Conservation (phyloP, 2,888 invertebrate genomes). For the Drosophila pseudotakahashii region DNA sequence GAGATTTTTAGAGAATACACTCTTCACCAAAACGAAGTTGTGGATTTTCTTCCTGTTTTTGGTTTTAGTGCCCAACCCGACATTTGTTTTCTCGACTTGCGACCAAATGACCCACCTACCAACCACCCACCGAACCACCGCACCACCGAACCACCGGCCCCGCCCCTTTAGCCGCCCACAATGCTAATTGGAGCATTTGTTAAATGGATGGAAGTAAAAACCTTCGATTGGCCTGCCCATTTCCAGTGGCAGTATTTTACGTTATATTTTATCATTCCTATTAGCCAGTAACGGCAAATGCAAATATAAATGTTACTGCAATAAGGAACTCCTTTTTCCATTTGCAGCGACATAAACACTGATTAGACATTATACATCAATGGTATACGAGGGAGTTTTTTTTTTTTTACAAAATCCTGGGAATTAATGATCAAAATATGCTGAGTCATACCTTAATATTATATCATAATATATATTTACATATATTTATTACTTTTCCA, state of each 20-base stretch:
- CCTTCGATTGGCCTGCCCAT: slow-evolving; percentile 10
- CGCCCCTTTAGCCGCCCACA: slow-evolving; percentile 34
- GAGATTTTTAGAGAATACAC: neutral
- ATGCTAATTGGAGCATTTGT: slow-evolving; percentile 61
- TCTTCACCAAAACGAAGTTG: neutral
- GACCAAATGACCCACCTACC: neutral
- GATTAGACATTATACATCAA: too few species aligned
- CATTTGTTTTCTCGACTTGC: slow-evolving; percentile 26
- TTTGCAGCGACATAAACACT: neutral
- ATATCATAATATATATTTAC: too few species aligned
- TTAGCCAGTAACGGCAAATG: slow-evolving; percentile 7
- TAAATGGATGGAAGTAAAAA: slow-evolving; percentile 27
- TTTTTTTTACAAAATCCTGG: too few species aligned
- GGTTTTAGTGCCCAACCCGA: slow-evolving; percentile 4
- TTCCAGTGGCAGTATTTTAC: slow-evolving; percentile 4
- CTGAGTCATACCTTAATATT: too few species aligned
- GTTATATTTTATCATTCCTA: slow-evolving; percentile 12
- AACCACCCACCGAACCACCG: slow-evolving; percentile 4
- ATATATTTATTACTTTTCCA: too few species aligned
- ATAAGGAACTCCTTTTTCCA: neutral
- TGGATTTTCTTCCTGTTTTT: slow-evolving; percentile 4
- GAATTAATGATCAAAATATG: too few species aligned
- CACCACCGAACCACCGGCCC: neutral
- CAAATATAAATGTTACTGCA: neutral
- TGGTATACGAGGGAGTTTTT: too few species aligned